These are phyloP conservation scores for Drosophila putrida DNA, from an alignment of 2,888 invertebrate genomes.

Conservation along the genomic window DNA sequence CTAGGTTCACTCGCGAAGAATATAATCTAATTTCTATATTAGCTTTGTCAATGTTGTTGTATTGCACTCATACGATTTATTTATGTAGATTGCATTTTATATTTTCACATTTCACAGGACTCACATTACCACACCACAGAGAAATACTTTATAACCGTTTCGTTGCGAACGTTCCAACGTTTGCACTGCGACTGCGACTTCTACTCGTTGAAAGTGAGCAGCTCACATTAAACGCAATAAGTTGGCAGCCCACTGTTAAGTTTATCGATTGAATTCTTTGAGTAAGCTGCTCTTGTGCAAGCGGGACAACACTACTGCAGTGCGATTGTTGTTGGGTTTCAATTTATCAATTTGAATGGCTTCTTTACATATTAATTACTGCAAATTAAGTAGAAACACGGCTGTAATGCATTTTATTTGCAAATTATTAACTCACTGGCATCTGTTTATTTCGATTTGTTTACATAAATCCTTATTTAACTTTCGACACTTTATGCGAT, in stretches of 20 bases:
- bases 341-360: conserved; percentile 11
- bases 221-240: conserved; percentile 17
- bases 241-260: conserved; percentile 72
- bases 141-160: conserved; percentile 7
- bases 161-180: conserved; percentile 52
- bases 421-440: too few species aligned
- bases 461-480: not conserved
- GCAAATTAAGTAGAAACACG: too few species aligned
- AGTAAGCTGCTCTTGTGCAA: conserved; percentile 47
- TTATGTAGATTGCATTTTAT: conserved; percentile 30
- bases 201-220: conserved; percentile 57
- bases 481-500: conserved; percentile 3
- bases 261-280: conserved; percentile 69
- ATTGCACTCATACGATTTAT: conserved; percentile 14
- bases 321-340: conserved; percentile 15
- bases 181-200: conserved; percentile 62
- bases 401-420: not conserved
- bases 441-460: not conserved
- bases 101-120: conserved; percentile 39
- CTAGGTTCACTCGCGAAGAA: not conserved
- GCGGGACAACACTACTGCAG: conserved; percentile 37
- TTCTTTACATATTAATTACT: not conserved
- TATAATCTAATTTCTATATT: not conserved
- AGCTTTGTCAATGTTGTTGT: conserved; percentile 14
- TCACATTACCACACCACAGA: conserved; percentile 26